These are phyloP conservation scores for Euphysa ruthae DNA, from an alignment of 30 jellyfish, hydroid and myxozoan species.

Conservation along the genomic window DNA sequence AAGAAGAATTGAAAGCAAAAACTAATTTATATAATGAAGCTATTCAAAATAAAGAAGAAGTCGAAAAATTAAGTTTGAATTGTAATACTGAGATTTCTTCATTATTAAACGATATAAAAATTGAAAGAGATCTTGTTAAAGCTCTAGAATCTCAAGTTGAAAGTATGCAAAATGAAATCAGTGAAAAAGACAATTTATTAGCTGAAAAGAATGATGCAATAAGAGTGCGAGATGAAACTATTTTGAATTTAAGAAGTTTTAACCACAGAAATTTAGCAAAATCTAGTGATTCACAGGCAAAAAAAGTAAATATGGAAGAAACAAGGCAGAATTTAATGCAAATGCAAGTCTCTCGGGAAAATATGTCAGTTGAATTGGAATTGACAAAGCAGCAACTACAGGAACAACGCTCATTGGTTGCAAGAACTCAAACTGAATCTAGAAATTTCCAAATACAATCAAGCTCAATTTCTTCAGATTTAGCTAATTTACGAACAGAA, in stretches of 20 bases:
- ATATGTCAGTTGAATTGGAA: conserved; percentile 20
- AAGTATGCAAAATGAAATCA: not conserved
- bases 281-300: not conserved
- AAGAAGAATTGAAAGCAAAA: conserved; percentile 26
- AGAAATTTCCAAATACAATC: not conserved
- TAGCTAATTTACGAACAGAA: not conserved
- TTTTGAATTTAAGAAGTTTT: not conserved
- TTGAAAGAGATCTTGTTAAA: conserved; percentile 38
- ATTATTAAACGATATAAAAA: conserved; percentile 17
- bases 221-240: conserved; percentile 20
- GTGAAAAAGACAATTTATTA: not conserved
- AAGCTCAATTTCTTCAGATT: not conserved
- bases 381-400: not conserved
- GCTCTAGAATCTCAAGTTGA: conserved; percentile 16
- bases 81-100: conserved; percentile 14
- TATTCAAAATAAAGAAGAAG: conserved; percentile 8
- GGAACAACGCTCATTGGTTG: not conserved
- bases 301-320: conserved; percentile 10
- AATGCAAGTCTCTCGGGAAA: conserved; percentile 29
- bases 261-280: no score
- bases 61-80: conserved; percentile 14
- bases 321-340: conserved; percentile 28
- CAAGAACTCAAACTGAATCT: not conserved
- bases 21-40: conserved; percentile 26
- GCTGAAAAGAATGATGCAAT: conserved; percentile 12